Percentiles rank a stretch among this genome's conserved stretches.
Evolutionary conservation across 2,888 invertebrate genomes (phyloP).

Genomic region (Dromius quadrimaculatus): DNA sequence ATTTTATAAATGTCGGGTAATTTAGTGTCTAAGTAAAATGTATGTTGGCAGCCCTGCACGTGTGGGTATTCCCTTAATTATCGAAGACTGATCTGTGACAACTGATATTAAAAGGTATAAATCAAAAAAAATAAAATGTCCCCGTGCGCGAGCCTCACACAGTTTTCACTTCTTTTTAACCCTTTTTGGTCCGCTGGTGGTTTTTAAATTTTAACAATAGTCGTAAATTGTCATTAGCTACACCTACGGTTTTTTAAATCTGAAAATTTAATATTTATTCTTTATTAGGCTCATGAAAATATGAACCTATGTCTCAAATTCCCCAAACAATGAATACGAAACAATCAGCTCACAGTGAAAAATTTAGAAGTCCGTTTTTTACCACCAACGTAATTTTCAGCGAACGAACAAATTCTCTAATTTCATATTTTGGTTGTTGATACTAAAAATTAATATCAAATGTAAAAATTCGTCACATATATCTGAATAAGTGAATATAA

Average conservation of each 20-base stretch:
- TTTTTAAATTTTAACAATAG: constrained; percentile 32
- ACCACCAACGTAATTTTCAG: neutral
- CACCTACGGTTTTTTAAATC: constrained; percentile 32
- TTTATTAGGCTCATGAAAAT: constrained; percentile 33
- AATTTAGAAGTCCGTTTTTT: constrained; percentile 3
- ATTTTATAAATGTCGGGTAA: constrained; percentile 52
- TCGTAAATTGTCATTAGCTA: constrained; percentile 34
- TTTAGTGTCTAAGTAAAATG: constrained; percentile 52
- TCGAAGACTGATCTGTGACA: constrained; percentile 52
- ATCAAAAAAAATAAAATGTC: constrained; percentile 49
- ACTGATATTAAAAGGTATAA: constrained; percentile 52
- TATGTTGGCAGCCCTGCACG: constrained; percentile 39
- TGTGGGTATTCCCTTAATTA: constrained; percentile 48
- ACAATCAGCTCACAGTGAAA: constrained; percentile 4
- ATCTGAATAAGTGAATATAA: too few species aligned
- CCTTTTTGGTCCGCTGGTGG: constrained; percentile 17
- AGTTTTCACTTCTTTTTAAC: constrained; percentile 32
- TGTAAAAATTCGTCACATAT: too few species aligned
- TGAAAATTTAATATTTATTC: constrained; percentile 38
- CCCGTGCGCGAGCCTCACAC: constrained; percentile 1
- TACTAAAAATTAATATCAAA: too few species aligned
- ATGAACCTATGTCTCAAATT: constrained; percentile 18
- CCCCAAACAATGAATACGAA: constrained; percentile 21
- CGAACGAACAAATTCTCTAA: too few species aligned
- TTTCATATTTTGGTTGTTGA: too few species aligned